Conservation (phyloP, 1,140 invertebrate genomes). For the Papilio polytes region DNA sequence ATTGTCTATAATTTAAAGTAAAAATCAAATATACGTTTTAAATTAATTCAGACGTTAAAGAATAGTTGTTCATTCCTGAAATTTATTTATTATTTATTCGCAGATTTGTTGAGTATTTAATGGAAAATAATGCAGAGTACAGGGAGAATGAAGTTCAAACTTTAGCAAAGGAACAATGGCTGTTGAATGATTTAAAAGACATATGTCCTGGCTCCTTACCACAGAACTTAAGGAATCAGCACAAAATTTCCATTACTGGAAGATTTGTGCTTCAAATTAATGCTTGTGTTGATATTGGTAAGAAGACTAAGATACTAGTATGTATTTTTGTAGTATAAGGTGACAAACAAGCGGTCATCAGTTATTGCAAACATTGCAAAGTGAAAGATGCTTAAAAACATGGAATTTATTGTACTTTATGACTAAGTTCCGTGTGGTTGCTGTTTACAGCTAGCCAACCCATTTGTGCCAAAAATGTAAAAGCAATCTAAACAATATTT, state of each 20-base stretch:
- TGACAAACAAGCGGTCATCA: too few relatives aligned
- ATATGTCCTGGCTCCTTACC: slow-evolving; percentile 77
- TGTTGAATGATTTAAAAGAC: slow-evolving; percentile 77
- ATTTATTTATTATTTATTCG: slow-evolving; percentile 37
- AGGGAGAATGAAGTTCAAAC: slow-evolving; percentile 63
- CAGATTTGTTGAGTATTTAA: slow-evolving; percentile 76
- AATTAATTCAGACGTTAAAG: background rate
- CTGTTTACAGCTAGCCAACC: too few relatives aligned
- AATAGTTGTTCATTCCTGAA: background rate
- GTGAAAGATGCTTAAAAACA: too few relatives aligned
- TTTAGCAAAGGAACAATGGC: slow-evolving; percentile 77
- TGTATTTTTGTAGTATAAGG: too few relatives aligned
- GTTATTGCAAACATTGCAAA: too few relatives aligned
- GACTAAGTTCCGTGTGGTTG: too few relatives aligned
- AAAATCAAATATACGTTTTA: background rate
- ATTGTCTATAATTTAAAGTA: background rate
- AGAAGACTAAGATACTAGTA: slow-evolving; percentile 6
- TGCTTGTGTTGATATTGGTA: slow-evolving; percentile 72
- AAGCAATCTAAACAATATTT: too few relatives aligned
- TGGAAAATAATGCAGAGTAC: slow-evolving; percentile 53
- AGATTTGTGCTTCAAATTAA: slow-evolving; percentile 78
- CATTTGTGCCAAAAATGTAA: too few relatives aligned
- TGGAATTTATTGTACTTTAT: too few relatives aligned
- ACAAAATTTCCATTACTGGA: slow-evolving; percentile 66
- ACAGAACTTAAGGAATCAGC: slow-evolving; percentile 54